phyloP scores from a whole-genome alignment of 2,888 invertebrate genomes.

The Leucophenga montana region DNA sequence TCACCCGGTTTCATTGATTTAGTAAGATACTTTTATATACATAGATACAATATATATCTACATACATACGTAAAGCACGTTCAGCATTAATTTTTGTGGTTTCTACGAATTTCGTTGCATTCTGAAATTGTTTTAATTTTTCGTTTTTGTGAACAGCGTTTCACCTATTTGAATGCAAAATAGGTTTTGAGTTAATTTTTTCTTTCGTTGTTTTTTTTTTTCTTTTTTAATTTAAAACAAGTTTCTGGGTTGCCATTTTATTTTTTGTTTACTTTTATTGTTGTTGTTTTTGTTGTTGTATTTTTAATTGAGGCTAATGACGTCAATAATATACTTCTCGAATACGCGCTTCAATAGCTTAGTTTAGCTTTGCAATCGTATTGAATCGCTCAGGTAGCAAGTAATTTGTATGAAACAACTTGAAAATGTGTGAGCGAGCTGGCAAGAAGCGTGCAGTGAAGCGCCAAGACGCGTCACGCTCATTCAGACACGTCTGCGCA shows the following conservation, averaged over 20 bases:
- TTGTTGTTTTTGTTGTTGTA: background rate
- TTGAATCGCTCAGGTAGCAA: background rate
- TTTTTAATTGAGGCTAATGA: constrained; percentile 17
- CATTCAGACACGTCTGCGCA: constrained; percentile 2
- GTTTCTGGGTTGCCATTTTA: background rate
- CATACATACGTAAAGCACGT: too few species aligned
- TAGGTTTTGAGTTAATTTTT: background rate
- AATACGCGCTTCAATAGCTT: too few species aligned
- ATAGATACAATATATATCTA: too few species aligned
- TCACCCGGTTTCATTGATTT: too few species aligned
- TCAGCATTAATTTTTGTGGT: background rate
- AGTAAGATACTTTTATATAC: too few species aligned
- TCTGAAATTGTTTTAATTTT: constrained; percentile 8
- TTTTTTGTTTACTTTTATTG: background rate
- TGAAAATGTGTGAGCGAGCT: background rate
- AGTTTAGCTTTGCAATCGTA: too few species aligned
- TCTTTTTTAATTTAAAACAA: constrained; percentile 14
- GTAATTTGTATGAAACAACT: background rate
- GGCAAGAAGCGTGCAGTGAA: background rate
- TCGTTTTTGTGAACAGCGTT: background rate
- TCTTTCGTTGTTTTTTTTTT: too few species aligned
- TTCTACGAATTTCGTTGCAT: constrained; percentile 10
- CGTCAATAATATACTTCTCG: constrained; percentile 8
- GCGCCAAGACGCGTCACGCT: constrained; percentile 4
- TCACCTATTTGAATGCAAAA: constrained; percentile 11